Conservation (phyloP, 2,113 vertebrate species). For the Toxotes chatareus region DNA sequence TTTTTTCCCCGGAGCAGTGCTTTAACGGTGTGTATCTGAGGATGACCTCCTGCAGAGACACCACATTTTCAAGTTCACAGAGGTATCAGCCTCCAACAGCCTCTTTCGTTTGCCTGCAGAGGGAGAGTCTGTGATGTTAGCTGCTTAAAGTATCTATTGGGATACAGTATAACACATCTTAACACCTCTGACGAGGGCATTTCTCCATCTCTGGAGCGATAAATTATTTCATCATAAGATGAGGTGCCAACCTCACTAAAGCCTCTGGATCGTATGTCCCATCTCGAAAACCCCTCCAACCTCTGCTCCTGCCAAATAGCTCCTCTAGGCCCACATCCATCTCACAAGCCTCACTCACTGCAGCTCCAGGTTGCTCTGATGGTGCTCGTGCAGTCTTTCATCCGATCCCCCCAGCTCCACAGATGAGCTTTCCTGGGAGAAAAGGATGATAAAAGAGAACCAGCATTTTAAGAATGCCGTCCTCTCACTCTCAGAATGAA, state of each 20-base stretch:
- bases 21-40: background rate
- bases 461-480: background rate
- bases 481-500: no score
- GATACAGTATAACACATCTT: background rate
- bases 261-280: background rate
- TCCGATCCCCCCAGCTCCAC: background rate
- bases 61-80: constrained; percentile 7
- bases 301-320: background rate
- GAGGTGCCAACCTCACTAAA: background rate
- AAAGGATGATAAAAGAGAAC: no score
- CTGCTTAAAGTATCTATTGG: background rate
- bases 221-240: background rate
- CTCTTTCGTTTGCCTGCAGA: background rate
- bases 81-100: background rate
- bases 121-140: background rate
- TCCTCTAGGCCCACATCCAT: background rate
- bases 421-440: no score
- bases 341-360: background rate
- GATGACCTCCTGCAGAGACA: constrained; percentile 2
- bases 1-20: background rate
- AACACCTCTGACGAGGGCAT: background rate
- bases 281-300: background rate
- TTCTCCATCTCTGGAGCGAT: background rate
- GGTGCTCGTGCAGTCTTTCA: background rate
- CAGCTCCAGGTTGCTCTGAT: background rate